phyloP scores from a whole-genome alignment of 2,888 invertebrate species.

The Meteorus cinctellus region DNA sequence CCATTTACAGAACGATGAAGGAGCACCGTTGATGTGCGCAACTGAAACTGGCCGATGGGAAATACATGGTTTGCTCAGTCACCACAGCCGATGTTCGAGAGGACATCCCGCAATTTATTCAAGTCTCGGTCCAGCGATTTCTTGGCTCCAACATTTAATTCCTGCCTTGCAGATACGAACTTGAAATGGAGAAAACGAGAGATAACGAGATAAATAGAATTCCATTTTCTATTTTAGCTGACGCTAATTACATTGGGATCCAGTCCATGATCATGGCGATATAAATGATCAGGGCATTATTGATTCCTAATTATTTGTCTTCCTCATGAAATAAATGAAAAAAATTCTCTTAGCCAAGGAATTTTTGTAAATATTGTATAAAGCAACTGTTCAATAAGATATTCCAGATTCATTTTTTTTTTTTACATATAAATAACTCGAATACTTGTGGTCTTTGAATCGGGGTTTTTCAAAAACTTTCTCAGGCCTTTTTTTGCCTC shows the following conservation, averaged over 20 bases:
- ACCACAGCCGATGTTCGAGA: constrained; percentile 78
- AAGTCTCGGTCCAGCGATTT: constrained; percentile 66
- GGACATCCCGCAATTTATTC: constrained; percentile 77
- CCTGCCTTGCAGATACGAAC: constrained; percentile 66
- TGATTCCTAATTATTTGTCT: constrained; percentile 25
- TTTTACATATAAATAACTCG: constrained; percentile 54
- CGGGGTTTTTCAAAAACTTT: background rate
- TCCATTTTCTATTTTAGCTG: background rate
- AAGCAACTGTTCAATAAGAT: constrained; percentile 68
- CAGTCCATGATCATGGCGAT: constrained; percentile 24
- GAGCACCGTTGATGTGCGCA: constrained; percentile 80
- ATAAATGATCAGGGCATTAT: constrained; percentile 3
- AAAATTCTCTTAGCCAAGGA: constrained; percentile 44
- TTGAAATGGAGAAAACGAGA: constrained; percentile 51
- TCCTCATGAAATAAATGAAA: constrained; percentile 33
- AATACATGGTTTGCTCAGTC: constrained; percentile 77
- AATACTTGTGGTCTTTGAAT: constrained; percentile 56
- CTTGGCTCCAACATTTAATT: constrained; percentile 69
- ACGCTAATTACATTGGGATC: constrained; percentile 5
- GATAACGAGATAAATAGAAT: background rate
- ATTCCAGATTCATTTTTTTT: constrained; percentile 56
- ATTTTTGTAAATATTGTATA: constrained; percentile 70
- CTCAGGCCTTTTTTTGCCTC: constrained; percentile 2
- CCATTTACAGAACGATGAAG: constrained; percentile 77
- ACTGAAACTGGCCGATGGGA: constrained; percentile 77